Base-by-base conservation (phyloP, 2,888 invertebrate species). In the Hyles lineata region DNA sequence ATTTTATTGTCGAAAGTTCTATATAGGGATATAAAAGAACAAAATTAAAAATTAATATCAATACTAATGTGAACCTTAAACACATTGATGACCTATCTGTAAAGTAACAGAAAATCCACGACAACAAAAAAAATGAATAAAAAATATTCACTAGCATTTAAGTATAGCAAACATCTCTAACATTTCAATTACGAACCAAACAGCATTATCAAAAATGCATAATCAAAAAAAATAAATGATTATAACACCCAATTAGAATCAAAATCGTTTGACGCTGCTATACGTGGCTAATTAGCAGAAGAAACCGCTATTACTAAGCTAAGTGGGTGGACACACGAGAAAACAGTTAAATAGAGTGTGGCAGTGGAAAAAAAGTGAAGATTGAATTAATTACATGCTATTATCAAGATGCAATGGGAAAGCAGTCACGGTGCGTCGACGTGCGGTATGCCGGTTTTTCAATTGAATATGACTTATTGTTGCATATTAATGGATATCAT, bases 281-380 rank as follows among this genome's bases (percentile, higher is more conserved):
- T 73, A 21, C 71, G 71, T 70, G 73, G 69, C 76, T 83, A 90
- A 92, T 92, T 91, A 92, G 77, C 76, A 77, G 79, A 89, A 86
- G 86, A 89, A 89, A 88, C 84, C 78, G 82, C 80, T 83, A 81
- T 78, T 78, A 77, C 35, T 35, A 25, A 58, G 21, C 35, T 72
- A 72, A 72, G 67, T 88, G 83, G 88, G 87, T 86, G 84, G 75
- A 77, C 74, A 32, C 76, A 78, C 83, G 85, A 89, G 90, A 88
- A 86, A 87, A 89, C 85, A 86, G 89, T 76, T 91, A 89, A 94
- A 94, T 94, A 94, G 94, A 94, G 84, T 91, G 89, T 89, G 83
- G 80, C 86, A 80, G 77, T 75, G 82, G 86, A 88, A 88, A 92
- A 85, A 93, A 92, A 89, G 90, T 89, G 88, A 90, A 92, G 93